phyloP scores from a whole-genome alignment of 1,140 invertebrate genomes.

The Aricia agestis region DNA sequence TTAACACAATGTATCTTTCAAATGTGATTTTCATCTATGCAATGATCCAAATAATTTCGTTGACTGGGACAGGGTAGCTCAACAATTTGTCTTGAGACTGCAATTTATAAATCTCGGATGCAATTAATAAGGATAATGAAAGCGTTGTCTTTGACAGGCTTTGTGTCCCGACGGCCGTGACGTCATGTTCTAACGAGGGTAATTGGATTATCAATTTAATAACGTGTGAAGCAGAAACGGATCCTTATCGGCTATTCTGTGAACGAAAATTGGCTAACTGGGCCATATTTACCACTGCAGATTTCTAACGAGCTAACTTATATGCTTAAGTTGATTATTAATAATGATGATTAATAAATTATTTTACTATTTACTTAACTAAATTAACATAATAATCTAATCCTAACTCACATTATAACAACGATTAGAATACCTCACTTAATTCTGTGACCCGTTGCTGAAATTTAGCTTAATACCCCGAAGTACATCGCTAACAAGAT shows the following conservation, averaged over 20 bases:
- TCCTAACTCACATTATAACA: not conserved
- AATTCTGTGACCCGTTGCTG: not conserved
- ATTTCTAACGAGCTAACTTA: no score
- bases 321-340: no score
- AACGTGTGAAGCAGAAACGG: not conserved
- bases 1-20: no score
- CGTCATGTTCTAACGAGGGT: not conserved
- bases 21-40: no score
- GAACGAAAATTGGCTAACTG: not conserved
- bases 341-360: no score
- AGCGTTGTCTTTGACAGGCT: constrained; percentile 7
- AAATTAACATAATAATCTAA: not conserved
- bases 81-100: constrained; percentile 2
- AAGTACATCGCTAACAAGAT: not conserved
- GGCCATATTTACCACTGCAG: not conserved
- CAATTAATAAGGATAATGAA: constrained; percentile 9
- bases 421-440: not conserved
- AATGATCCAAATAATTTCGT: not conserved
- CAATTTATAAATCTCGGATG: constrained; percentile 1
- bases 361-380: no score
- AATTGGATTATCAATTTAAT: constrained; percentile 10
- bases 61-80: not conserved
- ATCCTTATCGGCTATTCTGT: not conserved
- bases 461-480: not conserved
- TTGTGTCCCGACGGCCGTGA: not conserved